These are phyloP conservation scores for Calosoma granatense DNA, from an alignment of 1,140 invertebrate species.

Conservation along the genomic window DNA sequence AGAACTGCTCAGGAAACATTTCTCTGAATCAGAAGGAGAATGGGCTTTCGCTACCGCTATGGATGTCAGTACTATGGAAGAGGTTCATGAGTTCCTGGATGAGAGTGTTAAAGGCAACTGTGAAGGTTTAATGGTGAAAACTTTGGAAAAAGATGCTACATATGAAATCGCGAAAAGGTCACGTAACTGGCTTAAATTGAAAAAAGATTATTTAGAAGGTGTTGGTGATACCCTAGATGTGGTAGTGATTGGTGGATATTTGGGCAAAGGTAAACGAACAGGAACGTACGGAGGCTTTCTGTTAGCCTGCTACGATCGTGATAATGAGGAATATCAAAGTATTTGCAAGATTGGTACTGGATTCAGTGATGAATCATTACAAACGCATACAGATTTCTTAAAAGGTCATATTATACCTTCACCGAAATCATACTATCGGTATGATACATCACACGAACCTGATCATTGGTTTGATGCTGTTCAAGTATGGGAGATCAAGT, in stretches of 20 bases:
- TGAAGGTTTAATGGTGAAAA: slow-evolving; percentile 99
- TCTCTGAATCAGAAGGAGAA: slow-evolving; percentile 65
- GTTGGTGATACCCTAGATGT: slow-evolving; percentile 88
- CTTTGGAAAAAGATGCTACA: slow-evolving; percentile 80
- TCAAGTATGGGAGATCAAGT: slow-evolving; percentile 97
- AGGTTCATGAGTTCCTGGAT: slow-evolving; percentile 90
- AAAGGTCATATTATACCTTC: slow-evolving; percentile 62
- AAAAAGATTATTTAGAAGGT: slow-evolving; percentile 96
- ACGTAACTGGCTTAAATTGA: slow-evolving; percentile 94
- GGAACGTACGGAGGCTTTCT: slow-evolving; percentile 94
- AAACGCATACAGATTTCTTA: slow-evolving; percentile 66
- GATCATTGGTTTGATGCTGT: slow-evolving; percentile 94
- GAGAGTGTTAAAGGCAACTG: slow-evolving; percentile 96
- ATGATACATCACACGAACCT: slow-evolving; percentile 63
- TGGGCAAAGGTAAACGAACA: slow-evolving; percentile 88
- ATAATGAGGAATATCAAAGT: slow-evolving; percentile 88
- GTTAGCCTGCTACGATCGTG: slow-evolving; percentile 90
- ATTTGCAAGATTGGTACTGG: slow-evolving; percentile 97
- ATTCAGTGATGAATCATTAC: slow-evolving; percentile 87
- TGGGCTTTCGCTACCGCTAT: slow-evolving; percentile 82
- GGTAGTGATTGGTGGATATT: slow-evolving; percentile 94
- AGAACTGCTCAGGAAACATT: slow-evolving; percentile 61
- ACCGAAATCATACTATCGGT: slow-evolving; percentile 81
- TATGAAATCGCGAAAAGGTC: slow-evolving; percentile 98
- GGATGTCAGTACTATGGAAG: slow-evolving; percentile 81